A percentile compares a stretch with the other conserved stretches of the same genome.
Conservation (phyloP, 2,888 invertebrate species). For the Stenotaenia linearis region DNA sequence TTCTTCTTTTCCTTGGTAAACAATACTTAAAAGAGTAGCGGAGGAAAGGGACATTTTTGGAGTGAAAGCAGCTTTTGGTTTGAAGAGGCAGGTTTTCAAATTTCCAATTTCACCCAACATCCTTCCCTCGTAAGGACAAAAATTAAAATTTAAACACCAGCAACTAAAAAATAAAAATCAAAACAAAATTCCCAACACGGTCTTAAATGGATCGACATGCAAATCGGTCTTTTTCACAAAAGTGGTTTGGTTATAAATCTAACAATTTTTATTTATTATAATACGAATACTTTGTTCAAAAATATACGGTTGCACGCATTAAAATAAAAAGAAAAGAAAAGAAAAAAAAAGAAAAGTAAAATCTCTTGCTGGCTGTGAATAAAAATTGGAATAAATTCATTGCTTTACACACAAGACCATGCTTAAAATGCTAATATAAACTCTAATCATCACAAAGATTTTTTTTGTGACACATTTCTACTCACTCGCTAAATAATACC, state of each 20-base stretch:
- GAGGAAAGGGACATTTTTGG: neutral
- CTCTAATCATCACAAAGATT: slow-evolving; percentile 28
- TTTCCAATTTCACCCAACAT: neutral
- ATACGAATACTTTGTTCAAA: slow-evolving; percentile 33
- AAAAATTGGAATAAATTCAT: slow-evolving; percentile 35
- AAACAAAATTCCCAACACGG: neutral
- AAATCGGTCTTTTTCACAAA: neutral
- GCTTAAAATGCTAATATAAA: neutral
- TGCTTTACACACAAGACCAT: slow-evolving; percentile 30
- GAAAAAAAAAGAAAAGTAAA: neutral
- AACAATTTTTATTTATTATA: neutral
- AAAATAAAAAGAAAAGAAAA: neutral
- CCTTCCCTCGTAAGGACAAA: neutral
- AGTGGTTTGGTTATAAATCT: neutral
- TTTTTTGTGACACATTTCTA: slow-evolving; percentile 32
- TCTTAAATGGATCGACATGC: neutral
- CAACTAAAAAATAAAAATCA: neutral
- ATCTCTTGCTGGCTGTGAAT: slow-evolving; percentile 7
- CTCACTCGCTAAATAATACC: slow-evolving; percentile 32
- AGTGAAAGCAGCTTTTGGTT: neutral
- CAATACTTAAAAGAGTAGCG: neutral
- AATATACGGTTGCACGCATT: slow-evolving; percentile 34
- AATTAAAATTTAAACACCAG: neutral
- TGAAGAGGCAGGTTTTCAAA: neutral
- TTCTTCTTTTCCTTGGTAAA: neutral